Conservation (phyloP, 2,797 vertebrate species). For the Pelochelys cantorii region DNA sequence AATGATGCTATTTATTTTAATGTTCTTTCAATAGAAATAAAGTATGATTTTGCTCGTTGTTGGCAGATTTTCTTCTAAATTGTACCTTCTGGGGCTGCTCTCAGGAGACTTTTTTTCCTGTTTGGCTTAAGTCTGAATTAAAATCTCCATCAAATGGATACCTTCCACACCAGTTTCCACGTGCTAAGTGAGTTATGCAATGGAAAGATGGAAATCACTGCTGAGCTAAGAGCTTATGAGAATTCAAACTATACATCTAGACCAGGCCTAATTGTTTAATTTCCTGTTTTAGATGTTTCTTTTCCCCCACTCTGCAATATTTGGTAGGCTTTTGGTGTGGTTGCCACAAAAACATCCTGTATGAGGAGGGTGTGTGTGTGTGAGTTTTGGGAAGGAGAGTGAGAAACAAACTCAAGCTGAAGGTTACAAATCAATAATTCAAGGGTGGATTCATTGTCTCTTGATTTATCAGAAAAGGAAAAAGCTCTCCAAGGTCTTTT, state of each 20-base stretch:
- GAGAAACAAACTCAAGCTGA: neutral
- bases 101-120: neutral
- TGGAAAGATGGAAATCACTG: slow-evolving; percentile 2
- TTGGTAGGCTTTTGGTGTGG: neutral
- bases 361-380: neutral
- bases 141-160: slow-evolving; percentile 4
- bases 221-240: slow-evolving; percentile 11
- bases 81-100: slow-evolving; percentile 45
- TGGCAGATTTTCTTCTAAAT: slow-evolving; percentile 49
- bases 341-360: neutral
- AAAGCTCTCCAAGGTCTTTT: neutral
- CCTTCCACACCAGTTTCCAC: slow-evolving; percentile 22
- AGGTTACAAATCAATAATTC: neutral
- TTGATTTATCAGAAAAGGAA: neutral
- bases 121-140: slow-evolving; percentile 28
- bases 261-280: neutral
- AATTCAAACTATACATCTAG: neutral
- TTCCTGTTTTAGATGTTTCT: slow-evolving; percentile 33
- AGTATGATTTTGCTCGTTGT: slow-evolving; percentile 36
- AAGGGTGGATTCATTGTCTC: neutral
- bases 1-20: slow-evolving; percentile 50
- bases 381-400: neutral
- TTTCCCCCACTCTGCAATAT: neutral
- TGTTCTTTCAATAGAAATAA: slow-evolving; percentile 52
- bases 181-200: slow-evolving; percentile 2